Evolutionary conservation across 2,797 vertebrate genomes (phyloP).

Genomic region (Luscinia megarhynchos): DNA sequence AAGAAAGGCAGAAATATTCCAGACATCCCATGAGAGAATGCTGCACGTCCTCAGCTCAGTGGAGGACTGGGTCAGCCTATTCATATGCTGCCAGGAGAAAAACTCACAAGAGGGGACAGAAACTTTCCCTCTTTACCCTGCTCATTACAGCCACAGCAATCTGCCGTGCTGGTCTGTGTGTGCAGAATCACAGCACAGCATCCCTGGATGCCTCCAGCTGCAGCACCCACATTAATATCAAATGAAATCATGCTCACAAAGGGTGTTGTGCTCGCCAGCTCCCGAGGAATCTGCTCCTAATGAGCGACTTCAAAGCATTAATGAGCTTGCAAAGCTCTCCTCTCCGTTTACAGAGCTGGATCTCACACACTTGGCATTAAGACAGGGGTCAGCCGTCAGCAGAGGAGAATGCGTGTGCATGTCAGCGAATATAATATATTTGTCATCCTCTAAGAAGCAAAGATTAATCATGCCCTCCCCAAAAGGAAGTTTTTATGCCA

Average conservation of each 20-base stretch:
- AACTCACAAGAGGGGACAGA: neutral
- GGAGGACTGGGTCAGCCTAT: neutral
- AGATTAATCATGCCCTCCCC: constrained; percentile 68
- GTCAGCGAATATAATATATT: constrained; percentile 67
- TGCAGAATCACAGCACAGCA: neutral
- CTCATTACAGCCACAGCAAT: neutral
- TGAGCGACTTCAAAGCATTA: constrained; percentile 75
- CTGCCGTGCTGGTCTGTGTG: neutral
- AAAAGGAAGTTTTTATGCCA: constrained; percentile 39
- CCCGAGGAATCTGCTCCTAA: constrained; percentile 65
- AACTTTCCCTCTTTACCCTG: neutral
- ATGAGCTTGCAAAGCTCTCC: constrained; percentile 73
- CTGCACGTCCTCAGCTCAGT: neutral
- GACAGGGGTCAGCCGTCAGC: constrained; percentile 65
- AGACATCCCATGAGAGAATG: neutral
- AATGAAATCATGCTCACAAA: constrained; percentile 53
- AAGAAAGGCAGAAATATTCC: neutral
- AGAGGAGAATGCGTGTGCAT: constrained; percentile 47
- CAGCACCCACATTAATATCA: constrained; percentile 54
- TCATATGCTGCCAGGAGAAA: neutral
- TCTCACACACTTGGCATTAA: constrained; percentile 59
- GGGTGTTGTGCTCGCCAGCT: constrained; percentile 34
- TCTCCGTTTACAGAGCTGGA: constrained; percentile 66
- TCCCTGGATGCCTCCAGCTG: constrained; percentile 36
- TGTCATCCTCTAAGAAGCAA: constrained; percentile 66